Conservation (phyloP, 53 echinoderm and acorn worm genomes). For the Astropecten irregularis region DNA sequence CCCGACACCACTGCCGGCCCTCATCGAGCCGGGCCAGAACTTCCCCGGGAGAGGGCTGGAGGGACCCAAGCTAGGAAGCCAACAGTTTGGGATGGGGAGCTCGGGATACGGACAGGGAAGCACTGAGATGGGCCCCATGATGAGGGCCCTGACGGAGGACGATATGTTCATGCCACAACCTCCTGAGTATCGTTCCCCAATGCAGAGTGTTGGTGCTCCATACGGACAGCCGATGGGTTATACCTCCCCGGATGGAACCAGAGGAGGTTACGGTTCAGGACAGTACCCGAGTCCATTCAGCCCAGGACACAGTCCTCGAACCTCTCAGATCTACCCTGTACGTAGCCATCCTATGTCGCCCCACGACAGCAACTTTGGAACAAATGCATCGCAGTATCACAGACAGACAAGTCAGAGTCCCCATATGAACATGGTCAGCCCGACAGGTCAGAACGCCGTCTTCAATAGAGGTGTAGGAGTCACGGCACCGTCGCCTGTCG, state of each 20-base stretch:
- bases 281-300: slow-evolving; percentile 64
- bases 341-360: slow-evolving; percentile 62
- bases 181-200: slow-evolving; percentile 39
- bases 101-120: slow-evolving; percentile 34
- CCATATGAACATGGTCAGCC: slow-evolving; percentile 78
- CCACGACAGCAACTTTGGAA: slow-evolving; percentile 62
- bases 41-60: slow-evolving; percentile 16
- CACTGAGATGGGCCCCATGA: slow-evolving; percentile 87
- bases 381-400: slow-evolving; percentile 67
- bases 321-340: slow-evolving; percentile 67
- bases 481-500: slow-evolving; percentile 82
- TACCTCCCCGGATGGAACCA: slow-evolving; percentile 27
- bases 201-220: slow-evolving; percentile 22
- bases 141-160: slow-evolving; percentile 88
- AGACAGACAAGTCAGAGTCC: slow-evolving; percentile 79
- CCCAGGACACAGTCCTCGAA: slow-evolving; percentile 61
- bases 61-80: slow-evolving; percentile 34
- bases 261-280: slow-evolving; percentile 11
- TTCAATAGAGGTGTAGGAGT: slow-evolving; percentile 75
- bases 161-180: slow-evolving; percentile 61
- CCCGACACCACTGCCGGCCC: slow-evolving; percentile 36
- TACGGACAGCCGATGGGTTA: slow-evolving; percentile 64
- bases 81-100: slow-evolving; percentile 38
- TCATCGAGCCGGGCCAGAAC: slow-evolving; percentile 40
- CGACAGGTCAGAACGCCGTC: slow-evolving; percentile 73